Conservation (phyloP, 2,797 vertebrate genomes). For the Xerus rutilus region DNA sequence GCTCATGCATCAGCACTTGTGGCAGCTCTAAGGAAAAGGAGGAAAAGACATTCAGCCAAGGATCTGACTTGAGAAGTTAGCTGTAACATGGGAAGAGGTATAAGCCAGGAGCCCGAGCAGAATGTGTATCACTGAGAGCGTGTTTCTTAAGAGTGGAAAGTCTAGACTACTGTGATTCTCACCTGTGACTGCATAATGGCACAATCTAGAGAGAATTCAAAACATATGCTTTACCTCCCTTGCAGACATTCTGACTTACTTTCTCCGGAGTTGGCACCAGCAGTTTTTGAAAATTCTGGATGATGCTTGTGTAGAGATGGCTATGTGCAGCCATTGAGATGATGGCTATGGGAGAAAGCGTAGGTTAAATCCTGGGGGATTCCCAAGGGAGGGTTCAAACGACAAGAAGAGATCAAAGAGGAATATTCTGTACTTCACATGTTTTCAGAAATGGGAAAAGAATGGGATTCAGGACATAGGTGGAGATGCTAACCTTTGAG, state of each 20-base stretch:
- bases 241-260: slow-evolving; percentile 9
- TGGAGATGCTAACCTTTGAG: neutral
- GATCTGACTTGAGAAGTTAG: neutral
- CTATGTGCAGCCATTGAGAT: too few relatives aligned
- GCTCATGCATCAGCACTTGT: neutral
- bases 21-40: too few relatives aligned
- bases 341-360: neutral
- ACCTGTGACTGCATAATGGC: neutral
- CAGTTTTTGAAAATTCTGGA: neutral
- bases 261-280: neutral
- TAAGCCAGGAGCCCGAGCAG: neutral
- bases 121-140: neutral
- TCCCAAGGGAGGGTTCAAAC: neutral
- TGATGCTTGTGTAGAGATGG: neutral
- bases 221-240: neutral
- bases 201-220: neutral
- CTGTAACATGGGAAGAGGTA: neutral
- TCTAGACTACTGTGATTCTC: neutral
- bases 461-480: neutral
- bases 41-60: too few relatives aligned
- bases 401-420: neutral
- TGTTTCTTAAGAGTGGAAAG: neutral
- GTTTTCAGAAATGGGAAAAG: neutral
- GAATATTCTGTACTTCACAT: neutral
- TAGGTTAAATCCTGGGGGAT: neutral